Conservation (phyloP, 2,113 vertebrate genomes). For the Tetraodon nigroviridis region DNA sequence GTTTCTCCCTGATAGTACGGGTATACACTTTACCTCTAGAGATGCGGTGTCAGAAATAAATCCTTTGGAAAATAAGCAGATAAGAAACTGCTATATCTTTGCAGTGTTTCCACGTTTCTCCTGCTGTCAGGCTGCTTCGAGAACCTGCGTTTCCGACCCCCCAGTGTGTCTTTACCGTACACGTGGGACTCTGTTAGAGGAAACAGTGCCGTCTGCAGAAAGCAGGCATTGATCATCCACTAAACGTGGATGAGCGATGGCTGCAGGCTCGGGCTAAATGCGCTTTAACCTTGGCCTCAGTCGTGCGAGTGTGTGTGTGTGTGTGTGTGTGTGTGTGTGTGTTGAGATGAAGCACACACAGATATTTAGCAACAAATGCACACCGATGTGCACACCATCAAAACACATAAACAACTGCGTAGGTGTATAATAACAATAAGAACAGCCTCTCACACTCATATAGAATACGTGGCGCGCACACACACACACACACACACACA, state of each 20-base stretch:
- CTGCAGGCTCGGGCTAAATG: conserved; percentile 19
- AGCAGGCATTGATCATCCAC: conserved; percentile 34
- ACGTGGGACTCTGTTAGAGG: neutral
- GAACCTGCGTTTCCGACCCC: neutral
- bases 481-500: neutral
- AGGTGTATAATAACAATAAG: conserved; percentile 1
- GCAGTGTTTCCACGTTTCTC: too few species aligned
- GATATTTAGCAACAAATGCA: too few species aligned
- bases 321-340: neutral
- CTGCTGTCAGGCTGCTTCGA: too few species aligned
- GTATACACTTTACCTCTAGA: too few species aligned
- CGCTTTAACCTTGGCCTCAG: conserved; percentile 44
- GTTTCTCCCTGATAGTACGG: too few species aligned
- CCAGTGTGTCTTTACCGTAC: neutral
- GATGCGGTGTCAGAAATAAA: too few species aligned
- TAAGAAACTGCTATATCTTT: too few species aligned
- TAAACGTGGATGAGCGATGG: conserved; percentile 24
- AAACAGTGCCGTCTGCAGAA: conserved; percentile 10
- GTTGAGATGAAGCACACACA: conserved; percentile 3
- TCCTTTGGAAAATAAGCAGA: too few species aligned
- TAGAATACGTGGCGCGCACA: conserved; percentile 1
- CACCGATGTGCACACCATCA: neutral
- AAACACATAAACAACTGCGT: neutral
- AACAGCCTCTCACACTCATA: conserved; percentile 3
- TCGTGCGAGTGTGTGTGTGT: neutral